These are phyloP conservation scores for Tyria jacobaeae DNA, from an alignment of 2,888 invertebrate species.

Conservation along the genomic window DNA sequence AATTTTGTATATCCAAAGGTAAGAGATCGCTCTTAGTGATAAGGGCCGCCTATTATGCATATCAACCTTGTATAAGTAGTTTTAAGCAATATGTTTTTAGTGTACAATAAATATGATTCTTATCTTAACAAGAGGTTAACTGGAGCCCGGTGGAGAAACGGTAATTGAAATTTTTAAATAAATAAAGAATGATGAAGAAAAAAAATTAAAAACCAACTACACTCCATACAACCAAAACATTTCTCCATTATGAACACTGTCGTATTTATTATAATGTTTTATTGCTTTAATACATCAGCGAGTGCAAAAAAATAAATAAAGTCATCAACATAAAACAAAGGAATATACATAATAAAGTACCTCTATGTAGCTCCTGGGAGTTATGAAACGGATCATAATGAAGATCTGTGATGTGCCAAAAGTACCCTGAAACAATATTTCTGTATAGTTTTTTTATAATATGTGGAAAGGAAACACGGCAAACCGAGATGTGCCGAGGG, in stretches of 20 bases:
- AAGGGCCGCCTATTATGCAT: too few species aligned
- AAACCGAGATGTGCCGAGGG: too few species aligned
- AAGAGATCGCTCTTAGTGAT: too few species aligned
- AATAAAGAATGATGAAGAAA: neutral
- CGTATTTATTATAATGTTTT: conserved; percentile 27
- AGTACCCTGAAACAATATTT: conserved; percentile 91
- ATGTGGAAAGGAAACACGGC: neutral
- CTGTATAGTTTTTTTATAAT: conserved; percentile 33
- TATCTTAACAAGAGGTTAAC: too few species aligned
- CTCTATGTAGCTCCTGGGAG: conserved; percentile 82
- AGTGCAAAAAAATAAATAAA: conserved; percentile 48
- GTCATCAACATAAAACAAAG: conserved; percentile 49
- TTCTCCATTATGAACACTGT: conserved; percentile 24
- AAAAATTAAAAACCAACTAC: neutral
- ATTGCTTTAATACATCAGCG: conserved; percentile 15
- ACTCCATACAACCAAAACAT: conserved; percentile 17
- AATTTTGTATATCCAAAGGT: too few species aligned
- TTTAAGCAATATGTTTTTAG: too few species aligned
- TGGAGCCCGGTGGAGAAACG: too few species aligned
- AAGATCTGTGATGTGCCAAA: conserved; percentile 98
- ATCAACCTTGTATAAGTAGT: too few species aligned
- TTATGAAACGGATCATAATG: conserved; percentile 93
- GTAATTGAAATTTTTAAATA: neutral
- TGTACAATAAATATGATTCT: too few species aligned
- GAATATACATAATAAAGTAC: conserved; percentile 59